Base-by-base conservation (phyloP, 2,113 vertebrate genomes). In the Salvelinus namaycush region DNA sequence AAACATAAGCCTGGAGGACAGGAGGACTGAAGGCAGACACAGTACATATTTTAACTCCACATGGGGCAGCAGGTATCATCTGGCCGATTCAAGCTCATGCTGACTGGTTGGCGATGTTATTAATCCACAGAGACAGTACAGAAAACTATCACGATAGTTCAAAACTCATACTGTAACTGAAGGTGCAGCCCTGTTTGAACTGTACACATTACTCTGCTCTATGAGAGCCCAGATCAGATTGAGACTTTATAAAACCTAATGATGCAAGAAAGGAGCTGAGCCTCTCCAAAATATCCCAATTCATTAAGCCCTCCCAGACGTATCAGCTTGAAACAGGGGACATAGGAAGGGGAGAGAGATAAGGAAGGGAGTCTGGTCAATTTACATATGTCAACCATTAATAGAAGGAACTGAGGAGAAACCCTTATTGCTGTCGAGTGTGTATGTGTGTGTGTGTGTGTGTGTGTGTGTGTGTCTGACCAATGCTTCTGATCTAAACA, bases 181-280 rank as follows among this genome's bases (percentile, higher is more conserved):
- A 79, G 77, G 76, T 72, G 27, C 12, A 29, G 51, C 49, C 39
- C 14, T 29, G 26, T 76, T 76, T 76, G 64, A 81, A 81, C 72
- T 81, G 11, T 11, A 24, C 31, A 59, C 4, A 18, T 48, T 70
- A 13, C 31, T 31, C 31, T 31, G 31, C 31, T 31, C 31, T 31
- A 31, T 31, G 31, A 31, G 31, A 31, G 29, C 5, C 31, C 8
- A 31, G 64, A 64, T 72, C 72, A 82, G 31, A 62, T 48, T 31
- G 74, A 73, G 68, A 78, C 75, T 73, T 85, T 70, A 76, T 70
- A 73, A 80, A 84, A 76, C 67, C 20, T 84, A 79, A 83, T 80
- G 74, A 81, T 76, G 68, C 66, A 82, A 70, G 69, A 82, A 79
- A 82, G 78, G 73, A 72, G 72, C 29, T 39, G 29, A 29, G 31